Conservation (phyloP, 2,888 invertebrate species). For the Agelastica alni region DNA sequence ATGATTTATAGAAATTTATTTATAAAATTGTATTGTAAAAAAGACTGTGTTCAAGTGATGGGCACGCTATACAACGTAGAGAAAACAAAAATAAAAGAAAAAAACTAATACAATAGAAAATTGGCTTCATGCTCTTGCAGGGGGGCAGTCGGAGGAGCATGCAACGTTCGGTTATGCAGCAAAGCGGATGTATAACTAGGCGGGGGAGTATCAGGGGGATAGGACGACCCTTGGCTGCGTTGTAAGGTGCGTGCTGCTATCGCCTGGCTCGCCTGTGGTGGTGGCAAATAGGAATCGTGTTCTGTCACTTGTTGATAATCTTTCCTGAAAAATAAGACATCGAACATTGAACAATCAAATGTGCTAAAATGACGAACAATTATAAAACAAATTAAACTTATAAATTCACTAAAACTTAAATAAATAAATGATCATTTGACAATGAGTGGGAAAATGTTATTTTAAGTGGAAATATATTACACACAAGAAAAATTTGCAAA, state of each 20-base stretch:
- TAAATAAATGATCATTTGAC: too few species aligned
- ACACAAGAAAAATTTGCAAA: too few species aligned
- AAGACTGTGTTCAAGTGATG: too few species aligned
- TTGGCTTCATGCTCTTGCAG: conserved; percentile 57
- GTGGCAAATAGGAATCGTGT: conserved; percentile 79
- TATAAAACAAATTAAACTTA: too few species aligned
- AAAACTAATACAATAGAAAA: conserved; percentile 50
- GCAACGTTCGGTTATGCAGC: conserved; percentile 56
- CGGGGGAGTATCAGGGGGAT: conserved; percentile 63
- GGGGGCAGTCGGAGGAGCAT: conserved; percentile 50
- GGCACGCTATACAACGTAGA: too few species aligned
- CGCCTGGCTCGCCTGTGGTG: conserved; percentile 63
- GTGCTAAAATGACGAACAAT: too few species aligned
- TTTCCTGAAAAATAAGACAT: conserved; percentile 60
- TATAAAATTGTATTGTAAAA: too few species aligned
- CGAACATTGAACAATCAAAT: neutral
- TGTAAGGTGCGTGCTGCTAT: conserved; percentile 66
- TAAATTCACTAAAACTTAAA: too few species aligned
- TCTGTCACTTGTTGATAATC: conserved; percentile 84
- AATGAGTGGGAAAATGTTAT: too few species aligned
- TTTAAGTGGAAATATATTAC: too few species aligned
- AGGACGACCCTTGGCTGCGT: conserved; percentile 74
- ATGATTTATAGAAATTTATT: too few species aligned
- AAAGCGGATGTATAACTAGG: conserved; percentile 66
- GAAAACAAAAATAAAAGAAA: too few species aligned